phyloP scores from a whole-genome alignment of 2,888 invertebrate species.

The Abrostola triplasia region DNA sequence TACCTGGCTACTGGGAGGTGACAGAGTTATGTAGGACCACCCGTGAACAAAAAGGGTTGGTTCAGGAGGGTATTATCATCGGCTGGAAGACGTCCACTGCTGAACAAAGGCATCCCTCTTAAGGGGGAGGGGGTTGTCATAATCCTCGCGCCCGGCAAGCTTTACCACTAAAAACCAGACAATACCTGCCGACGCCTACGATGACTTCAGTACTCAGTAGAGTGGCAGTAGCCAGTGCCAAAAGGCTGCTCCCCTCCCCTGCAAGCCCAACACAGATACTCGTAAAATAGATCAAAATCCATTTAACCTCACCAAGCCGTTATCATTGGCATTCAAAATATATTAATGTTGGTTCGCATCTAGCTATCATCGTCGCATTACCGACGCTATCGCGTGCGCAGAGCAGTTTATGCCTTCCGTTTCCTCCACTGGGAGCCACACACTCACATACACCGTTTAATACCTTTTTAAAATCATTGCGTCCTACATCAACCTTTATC shows the following conservation, averaged over 20 bases:
- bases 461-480: conserved; percentile 57
- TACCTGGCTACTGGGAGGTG: no score
- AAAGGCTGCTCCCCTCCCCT: neutral
- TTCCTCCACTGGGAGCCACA: conserved; percentile 40
- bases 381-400: conserved; percentile 46
- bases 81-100: no score
- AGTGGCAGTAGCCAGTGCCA: no score
- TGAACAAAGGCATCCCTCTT: no score
- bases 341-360: conserved; percentile 53
- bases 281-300: conserved; percentile 19
- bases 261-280: neutral
- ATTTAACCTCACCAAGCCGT: conserved; percentile 29
- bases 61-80: no score
- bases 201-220: no score
- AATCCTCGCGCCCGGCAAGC: no score
- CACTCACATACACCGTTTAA: conserved; percentile 49
- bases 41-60: no score
- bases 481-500: conserved; percentile 53
- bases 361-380: conserved; percentile 59
- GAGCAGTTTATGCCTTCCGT: conserved; percentile 58
- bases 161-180: no score
- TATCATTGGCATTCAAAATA: conserved; percentile 50
- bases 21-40: no score
- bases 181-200: no score
- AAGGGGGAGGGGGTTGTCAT: no score